Base-by-base conservation (phyloP, 2,888 invertebrate genomes). In the Tineola bisselliella region DNA sequence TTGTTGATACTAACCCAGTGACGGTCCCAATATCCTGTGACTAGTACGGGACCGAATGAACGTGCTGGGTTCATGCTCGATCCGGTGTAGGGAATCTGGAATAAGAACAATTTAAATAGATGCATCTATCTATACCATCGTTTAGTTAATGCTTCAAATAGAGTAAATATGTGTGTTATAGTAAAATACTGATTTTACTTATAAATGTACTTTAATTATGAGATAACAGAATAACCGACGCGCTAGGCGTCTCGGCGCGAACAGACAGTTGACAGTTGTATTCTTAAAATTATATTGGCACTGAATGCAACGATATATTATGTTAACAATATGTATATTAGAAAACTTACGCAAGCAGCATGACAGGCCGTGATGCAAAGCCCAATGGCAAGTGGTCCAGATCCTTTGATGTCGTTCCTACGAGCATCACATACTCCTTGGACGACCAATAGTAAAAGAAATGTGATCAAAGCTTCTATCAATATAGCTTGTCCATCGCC, bases 51-150 rank as follows among this genome's bases (percentile, higher is more conserved):
- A 18, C 97, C 97, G 73, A 97, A 92, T 60, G 94, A 93, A 65
- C 97, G 90, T 0, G 97, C 97, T 0, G 97, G 96, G 84, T 97
- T 97, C 96, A 97, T 96, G 77, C 96, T 95, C 63, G 95, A 91
- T 15, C 96, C 95, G 15, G 95, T 93, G 70, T 89, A 89, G 68
- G 93, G 92, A 71, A 97, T 92, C 92, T 92, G 77, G 65, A 69
- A 61, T 65, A 54, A 10, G 48, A 61, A 61, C 8, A n/a, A 43
- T 12, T 43, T 4, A 25, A 25, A 25, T 25, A 25, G 25, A 2
- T 25, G 25, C n/a, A n/a, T n/a, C n/a, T n/a, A n/a, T n/a, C n/a
- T n/a, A n/a, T n/a, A n/a, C n/a, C n/a, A n/a, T n/a, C n/a, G n/a
- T n/a, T n/a, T n/a, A n/a, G n/a, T n/a, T n/a, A n/a, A n/a, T n/a